Conservation (phyloP, 2,888 invertebrate genomes). For the Oasisia sp. region DNA sequence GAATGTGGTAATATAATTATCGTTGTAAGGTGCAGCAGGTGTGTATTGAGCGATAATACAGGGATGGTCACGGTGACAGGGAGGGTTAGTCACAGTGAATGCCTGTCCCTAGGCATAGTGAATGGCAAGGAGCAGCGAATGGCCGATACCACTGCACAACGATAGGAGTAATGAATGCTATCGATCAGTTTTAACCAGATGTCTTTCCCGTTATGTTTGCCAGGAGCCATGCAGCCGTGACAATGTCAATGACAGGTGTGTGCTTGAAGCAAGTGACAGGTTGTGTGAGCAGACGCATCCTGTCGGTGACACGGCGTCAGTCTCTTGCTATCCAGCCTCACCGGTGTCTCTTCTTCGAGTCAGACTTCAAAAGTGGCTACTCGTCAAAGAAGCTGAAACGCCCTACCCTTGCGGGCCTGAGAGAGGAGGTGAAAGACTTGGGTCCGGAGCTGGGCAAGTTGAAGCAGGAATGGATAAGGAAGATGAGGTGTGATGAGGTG, state of each 20-base stretch:
- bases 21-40: neutral
- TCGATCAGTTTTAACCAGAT: neutral
- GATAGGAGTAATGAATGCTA: too few relatives aligned
- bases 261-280: neutral
- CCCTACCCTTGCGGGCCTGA: neutral
- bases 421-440: neutral
- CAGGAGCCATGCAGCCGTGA: slow-evolving; percentile 47
- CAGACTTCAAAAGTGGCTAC: neutral
- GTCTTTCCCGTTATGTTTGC: slow-evolving; percentile 36
- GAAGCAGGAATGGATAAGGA: slow-evolving; percentile 19
- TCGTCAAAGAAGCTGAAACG: neutral
- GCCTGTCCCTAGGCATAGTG: too few relatives aligned
- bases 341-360: neutral
- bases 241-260: slow-evolving; percentile 49
- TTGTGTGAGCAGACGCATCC: neutral
- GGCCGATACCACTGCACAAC: too few relatives aligned
- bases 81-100: neutral
- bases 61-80: too few relatives aligned
- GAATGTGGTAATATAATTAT: neutral
- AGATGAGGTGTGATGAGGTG: slow-evolving; percentile 21
- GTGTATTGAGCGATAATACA: neutral
- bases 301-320: neutral
- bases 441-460: neutral
- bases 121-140: too few relatives aligned
- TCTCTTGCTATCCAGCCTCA: neutral